These are phyloP conservation scores for Myodes glareolus DNA, from an alignment of 2,113 vertebrate genomes.

Conservation along the genomic window DNA sequence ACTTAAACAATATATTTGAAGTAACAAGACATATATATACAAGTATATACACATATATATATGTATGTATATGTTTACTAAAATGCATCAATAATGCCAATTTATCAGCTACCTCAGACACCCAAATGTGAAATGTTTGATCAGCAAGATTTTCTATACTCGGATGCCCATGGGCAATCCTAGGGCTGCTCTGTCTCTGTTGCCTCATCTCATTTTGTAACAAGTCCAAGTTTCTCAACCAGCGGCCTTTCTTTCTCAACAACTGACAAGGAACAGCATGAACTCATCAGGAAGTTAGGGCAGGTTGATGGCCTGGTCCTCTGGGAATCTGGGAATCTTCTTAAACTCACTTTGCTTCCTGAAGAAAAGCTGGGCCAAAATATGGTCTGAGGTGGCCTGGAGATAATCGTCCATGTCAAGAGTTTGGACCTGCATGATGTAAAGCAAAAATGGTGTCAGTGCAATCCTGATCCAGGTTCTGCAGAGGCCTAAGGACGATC, in stretches of 20 bases:
- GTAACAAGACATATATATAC: constrained; percentile 34
- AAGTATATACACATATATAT: background rate
- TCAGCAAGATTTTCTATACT: background rate
- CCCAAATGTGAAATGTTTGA: background rate
- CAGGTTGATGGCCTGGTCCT: constrained; percentile 74
- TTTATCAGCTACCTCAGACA: background rate
- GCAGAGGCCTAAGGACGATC: background rate
- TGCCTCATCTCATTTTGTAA: background rate
- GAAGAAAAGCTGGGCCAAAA: constrained; percentile 85
- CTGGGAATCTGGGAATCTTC: constrained; percentile 79
- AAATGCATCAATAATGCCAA: constrained; percentile 38
- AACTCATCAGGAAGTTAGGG: constrained; percentile 34
- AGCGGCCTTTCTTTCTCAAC: constrained; percentile 6
- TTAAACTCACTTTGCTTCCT: constrained; percentile 85
- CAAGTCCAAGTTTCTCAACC: background rate
- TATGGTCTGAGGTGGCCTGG: constrained; percentile 80
- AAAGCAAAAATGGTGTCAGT: background rate
- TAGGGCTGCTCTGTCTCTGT: background rate
- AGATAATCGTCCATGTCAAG: constrained; percentile 84
- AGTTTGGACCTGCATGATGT: constrained; percentile 80
- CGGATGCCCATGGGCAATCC: background rate
- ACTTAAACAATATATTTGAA: constrained; percentile 47
- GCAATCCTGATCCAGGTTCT: background rate
- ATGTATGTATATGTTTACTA: background rate
- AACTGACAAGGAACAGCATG: background rate